Evolutionary conservation across 2,797 vertebrate species (phyloP), one percentile per base, ranked within the genome.

Genomic region (Sebastes cheni): DNA sequence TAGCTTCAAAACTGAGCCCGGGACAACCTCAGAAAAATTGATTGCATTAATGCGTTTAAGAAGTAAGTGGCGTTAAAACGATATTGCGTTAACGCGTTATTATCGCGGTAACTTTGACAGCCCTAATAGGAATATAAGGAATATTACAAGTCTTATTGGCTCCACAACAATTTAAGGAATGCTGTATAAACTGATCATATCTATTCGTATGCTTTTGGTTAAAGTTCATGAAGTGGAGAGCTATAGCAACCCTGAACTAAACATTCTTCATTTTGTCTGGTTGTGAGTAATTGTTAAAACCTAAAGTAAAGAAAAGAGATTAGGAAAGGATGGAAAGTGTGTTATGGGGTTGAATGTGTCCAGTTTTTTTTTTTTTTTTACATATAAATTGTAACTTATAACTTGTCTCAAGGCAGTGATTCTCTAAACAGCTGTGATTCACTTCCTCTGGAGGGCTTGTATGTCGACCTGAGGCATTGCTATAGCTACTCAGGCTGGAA

Each of bases 351-450:
- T 69, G 20, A 68, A 68, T 73, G 36, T 30, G 27, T 77, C 18
- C 32, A 58, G 30, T 61, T 60, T 72, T 66, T 55, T 36, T 25
- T 55, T 69, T 66, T 66, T 62, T 34, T 61, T 32, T 66, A 66
- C 27, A 65, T 70, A 3, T 11, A 14, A 39, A 56, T 18, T 27
- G n/a, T 16, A 16, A 42, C 39, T 42, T 42, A 42, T 18, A 60
- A 71, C 34, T 55, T 58, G 29, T 76, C 74, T 34, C 73, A 55
- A 62, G 27, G 50, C 75, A 27, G 73, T 8, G 27, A 54, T 77
- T 80, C 32, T 55, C 22, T 39, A 46, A 81, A 79, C 70, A 42
- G 72, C 36, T 55, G 42, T 55, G 42, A 34, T 59, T 61, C 27
- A 64, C 5, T 20, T 65, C 58, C 30, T 73, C 30, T 72, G 61